Evolutionary conservation across 2,113 vertebrate genomes (phyloP).

Genomic region (Dolichallabes microphthalmus): DNA sequence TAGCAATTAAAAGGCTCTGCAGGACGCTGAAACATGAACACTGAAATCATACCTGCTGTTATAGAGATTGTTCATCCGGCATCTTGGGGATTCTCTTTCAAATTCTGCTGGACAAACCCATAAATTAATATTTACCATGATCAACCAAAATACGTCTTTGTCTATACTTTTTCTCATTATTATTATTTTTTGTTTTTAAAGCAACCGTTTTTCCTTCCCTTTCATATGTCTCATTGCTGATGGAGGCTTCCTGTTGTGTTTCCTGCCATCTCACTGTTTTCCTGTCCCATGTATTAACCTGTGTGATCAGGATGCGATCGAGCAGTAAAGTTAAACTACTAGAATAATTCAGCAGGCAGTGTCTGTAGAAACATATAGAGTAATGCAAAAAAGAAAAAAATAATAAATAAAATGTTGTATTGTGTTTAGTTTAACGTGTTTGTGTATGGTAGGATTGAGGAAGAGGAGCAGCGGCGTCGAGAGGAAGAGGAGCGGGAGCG

Average conservation of each 20-base stretch:
- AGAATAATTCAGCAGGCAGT: not conserved
- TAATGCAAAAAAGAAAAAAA: not conserved
- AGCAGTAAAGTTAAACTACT: not conserved
- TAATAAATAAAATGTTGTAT: not conserved
- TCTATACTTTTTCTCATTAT: not conserved
- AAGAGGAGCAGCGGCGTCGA: conserved; percentile 82
- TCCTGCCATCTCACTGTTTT: not conserved
- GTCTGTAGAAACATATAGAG: not conserved
- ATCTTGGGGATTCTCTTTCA: not conserved
- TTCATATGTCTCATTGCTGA: not conserved
- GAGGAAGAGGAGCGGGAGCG: conserved; percentile 91
- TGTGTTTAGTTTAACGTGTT: not conserved
- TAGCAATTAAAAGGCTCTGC: not conserved
- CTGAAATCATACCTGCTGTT: not conserved
- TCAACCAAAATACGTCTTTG: not conserved
- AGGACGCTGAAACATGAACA: not conserved
- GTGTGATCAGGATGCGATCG: not conserved
- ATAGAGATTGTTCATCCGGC: not conserved
- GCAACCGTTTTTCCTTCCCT: not conserved
- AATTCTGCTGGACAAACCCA: not conserved
- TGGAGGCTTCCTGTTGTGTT: not conserved
- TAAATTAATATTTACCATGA: not conserved
- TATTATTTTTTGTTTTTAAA: no score
- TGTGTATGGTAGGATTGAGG: conserved; percentile 80
- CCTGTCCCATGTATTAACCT: not conserved